Evolutionary conservation across 2,888 invertebrate genomes (phyloP).

Genomic region (Tyria jacobaeae): DNA sequence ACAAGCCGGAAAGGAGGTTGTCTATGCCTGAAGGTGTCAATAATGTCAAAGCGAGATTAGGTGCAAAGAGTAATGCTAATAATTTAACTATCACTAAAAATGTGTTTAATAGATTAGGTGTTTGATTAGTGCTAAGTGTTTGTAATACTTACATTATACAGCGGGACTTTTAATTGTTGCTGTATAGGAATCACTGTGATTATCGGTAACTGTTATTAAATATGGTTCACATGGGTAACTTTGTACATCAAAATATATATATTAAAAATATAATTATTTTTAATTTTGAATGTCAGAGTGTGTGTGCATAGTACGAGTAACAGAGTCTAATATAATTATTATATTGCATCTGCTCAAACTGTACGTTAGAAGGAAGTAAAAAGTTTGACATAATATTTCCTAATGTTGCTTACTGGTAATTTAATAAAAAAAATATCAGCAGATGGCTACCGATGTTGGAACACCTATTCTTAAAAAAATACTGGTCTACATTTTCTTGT

Average conservation of each 20-base stretch:
- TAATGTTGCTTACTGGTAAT: no score
- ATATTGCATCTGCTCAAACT: no score
- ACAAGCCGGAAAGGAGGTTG: constrained; percentile 78
- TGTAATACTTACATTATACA: background rate
- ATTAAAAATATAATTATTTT: no score
- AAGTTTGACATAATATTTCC: no score
- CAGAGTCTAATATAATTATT: no score
- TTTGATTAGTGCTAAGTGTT: constrained; percentile 22
- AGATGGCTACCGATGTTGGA: no score
- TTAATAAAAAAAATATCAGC: no score
- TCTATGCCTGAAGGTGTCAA: constrained; percentile 69
- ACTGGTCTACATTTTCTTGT: no score
- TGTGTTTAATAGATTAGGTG: constrained; percentile 77
- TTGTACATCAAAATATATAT: background rate
- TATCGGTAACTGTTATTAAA: background rate
- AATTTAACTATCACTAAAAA: constrained; percentile 74
- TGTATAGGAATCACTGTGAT: constrained; percentile 9
- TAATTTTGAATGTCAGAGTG: no score
- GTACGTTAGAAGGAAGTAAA: no score
- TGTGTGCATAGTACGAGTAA: no score
- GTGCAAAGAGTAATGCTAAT: constrained; percentile 61
- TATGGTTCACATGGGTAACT: constrained; percentile 2
- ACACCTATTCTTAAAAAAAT: no score
- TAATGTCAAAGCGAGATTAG: constrained; percentile 71
- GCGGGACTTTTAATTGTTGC: background rate